Base-by-base conservation (phyloP, 2,797 vertebrate genomes). In the Gallinago nigripennis region DNA sequence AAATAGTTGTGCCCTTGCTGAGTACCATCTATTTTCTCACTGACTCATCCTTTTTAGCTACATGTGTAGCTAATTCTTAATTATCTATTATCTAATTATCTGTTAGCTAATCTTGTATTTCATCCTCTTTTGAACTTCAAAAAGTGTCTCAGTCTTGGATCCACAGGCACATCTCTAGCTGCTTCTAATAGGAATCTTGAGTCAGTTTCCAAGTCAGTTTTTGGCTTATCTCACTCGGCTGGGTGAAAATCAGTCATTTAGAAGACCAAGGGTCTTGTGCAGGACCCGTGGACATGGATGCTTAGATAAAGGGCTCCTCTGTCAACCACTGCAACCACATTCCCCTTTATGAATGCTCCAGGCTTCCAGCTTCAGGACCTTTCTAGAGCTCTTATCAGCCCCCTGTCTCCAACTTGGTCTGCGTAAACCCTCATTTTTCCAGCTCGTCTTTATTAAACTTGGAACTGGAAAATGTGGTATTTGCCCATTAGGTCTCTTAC, bases 71-170 rank as follows among this genome's bases (percentile, higher is more conserved):
- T 94, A 95, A 95, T 96, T 90, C 64, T 95, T 95, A 94, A 95
- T 97, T 95, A 94, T 88, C 96, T 96, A 68, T 95, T 93, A 88
- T 88, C 92, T 93, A 88, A 95, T 96, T 90, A 95, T 94, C 92
- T 93, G 46, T 88, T 91, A 85, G 48, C 50, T 96, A 71, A 93
- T 96, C 93, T 93, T 94, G 86, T 93, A 57, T 96, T 94, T 84
- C 78, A 82, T 85, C 75, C 77, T 92, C 73, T 77, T 90, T 86
- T 92, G 68, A 95, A 90, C 81, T 92, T 86, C 65, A 89, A 50
- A 83, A 85, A 79, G 58, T 57, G 18, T 81, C 56, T 87, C 57
- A 2, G 65, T 39, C 89, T 92, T 87, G 68, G 64, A 89, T 80
- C 60, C 68, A 45, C 16, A 4, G 58, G n/a, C 21, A 31, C 46